Evolutionary conservation across 2,888 invertebrate species (phyloP), one percentile per base, ranked within the genome.

Genomic region (Hyppa rectilinea): DNA sequence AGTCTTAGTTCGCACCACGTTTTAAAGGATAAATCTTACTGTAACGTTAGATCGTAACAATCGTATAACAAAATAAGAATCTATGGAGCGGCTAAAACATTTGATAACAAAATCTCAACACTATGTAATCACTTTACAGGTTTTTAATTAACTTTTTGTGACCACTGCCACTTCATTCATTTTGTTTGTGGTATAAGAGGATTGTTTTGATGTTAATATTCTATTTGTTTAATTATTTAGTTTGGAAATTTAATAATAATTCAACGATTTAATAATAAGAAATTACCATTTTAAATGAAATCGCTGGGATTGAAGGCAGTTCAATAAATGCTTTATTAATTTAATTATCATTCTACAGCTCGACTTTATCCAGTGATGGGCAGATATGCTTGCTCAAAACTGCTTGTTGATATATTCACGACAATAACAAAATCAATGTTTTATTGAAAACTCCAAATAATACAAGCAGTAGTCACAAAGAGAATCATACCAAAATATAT

Each of bases 81-180:
- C 71, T 78, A 82, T 82, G 74, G 73, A 78, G 71, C 71, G 64
- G 74, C 67, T 82, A 72, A 70, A 82, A 72, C 62, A 52, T 59
- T 78, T 52, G 29, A 52, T 36, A 78, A 79, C 67, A 67, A 45
- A 79, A 78, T 61, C 49, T 64, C 60, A 82, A 78, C 74, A 64
- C 74, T 72, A 71, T 9, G 23, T 69, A 38, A 65, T 49, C 47
- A 71, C 4, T 50, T 52, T 31, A 31, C 60, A 55, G 7, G 9
- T 67, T 55, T 52, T 50, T 38, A 68, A 50, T 23, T 31, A 31
- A 20, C 34, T 50, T 67, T 63, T 71, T 79, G 64, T 82, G 74
- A 79, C 74, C 67, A 68, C 67, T 40, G 20, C 1, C 20, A 34
- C 31, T 23, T 29, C 12, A 29, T 26, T 34, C 2, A 29, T 31